Conservation (phyloP, 1,140 invertebrate genomes). For the Steinernema khuongi region DNA sequence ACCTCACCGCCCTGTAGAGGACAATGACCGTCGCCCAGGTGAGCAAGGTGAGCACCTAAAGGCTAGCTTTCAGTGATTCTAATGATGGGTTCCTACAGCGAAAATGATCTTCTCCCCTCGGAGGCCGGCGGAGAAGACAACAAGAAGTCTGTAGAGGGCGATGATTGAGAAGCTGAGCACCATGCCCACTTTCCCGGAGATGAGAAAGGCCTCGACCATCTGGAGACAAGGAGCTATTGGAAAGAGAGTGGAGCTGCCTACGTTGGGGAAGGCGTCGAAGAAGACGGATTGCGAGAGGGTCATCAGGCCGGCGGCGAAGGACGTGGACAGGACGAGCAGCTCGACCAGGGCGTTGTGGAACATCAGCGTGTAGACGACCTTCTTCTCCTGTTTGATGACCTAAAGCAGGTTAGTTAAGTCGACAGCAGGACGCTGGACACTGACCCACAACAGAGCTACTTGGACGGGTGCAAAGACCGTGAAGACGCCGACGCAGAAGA, state of each 20-base stretch:
- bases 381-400: background rate
- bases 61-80: background rate
- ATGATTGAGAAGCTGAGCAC: background rate
- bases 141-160: background rate
- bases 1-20: background rate
- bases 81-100: background rate
- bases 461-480: background rate
- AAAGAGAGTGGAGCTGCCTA: background rate
- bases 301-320: background rate
- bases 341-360: background rate
- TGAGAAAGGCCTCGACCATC: background rate
- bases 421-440: background rate
- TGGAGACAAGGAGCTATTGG: background rate
- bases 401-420: background rate
- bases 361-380: background rate
- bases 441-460: background rate
- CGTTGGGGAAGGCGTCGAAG: background rate
- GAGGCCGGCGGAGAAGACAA: background rate
- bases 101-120: background rate
- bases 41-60: too few species aligned
- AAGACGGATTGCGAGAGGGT: background rate
- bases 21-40: background rate
- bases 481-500: too few species aligned
- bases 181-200: background rate
- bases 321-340: background rate